phyloP scores from a whole-genome alignment of 2,797 vertebrate genomes.

The Microcaecilia unicolor region DNA sequence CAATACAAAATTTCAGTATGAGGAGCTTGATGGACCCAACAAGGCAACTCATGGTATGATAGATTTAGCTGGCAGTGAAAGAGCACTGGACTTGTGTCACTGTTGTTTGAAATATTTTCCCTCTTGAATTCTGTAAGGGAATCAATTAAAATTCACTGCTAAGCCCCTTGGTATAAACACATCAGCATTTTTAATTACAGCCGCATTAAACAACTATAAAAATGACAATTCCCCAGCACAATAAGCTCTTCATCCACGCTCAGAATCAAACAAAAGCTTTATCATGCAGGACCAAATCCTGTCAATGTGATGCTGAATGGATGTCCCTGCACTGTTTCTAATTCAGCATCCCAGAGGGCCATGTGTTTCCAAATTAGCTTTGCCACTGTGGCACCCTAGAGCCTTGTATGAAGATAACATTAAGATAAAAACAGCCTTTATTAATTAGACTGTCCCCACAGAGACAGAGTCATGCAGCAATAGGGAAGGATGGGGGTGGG shows the following conservation, averaged over 20 bases:
- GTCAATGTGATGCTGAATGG: constrained; percentile 22
- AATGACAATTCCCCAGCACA: constrained; percentile 19
- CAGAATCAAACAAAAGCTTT: constrained; percentile 27
- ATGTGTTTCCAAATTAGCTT: constrained; percentile 25
- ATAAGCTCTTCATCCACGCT: constrained; percentile 23
- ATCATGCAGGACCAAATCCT: constrained; percentile 19
- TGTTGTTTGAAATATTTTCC: no score
- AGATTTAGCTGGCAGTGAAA: no score
- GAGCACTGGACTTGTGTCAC: no score
- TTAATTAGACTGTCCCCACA: constrained; percentile 33
- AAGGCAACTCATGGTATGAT: no score
- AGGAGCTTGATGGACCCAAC: no score
- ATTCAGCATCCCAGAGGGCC: constrained; percentile 21
- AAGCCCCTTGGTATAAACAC: constrained; percentile 1
- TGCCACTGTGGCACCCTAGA: constrained; percentile 24
- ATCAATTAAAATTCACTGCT: constrained; percentile 11
- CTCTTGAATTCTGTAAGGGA: constrained; percentile 6
- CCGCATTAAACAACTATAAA: no score
- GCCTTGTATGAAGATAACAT: constrained; percentile 34
- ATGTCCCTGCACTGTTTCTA: constrained; percentile 25
- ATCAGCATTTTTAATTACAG: constrained; percentile 13
- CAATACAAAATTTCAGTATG: no score
- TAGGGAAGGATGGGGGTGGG: background rate
- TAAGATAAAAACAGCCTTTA: constrained; percentile 34
- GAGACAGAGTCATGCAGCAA: constrained; percentile 18